These are phyloP conservation scores for Lampris incognitus DNA, from an alignment of 2,113 vertebrate species.

Conservation along the genomic window DNA sequence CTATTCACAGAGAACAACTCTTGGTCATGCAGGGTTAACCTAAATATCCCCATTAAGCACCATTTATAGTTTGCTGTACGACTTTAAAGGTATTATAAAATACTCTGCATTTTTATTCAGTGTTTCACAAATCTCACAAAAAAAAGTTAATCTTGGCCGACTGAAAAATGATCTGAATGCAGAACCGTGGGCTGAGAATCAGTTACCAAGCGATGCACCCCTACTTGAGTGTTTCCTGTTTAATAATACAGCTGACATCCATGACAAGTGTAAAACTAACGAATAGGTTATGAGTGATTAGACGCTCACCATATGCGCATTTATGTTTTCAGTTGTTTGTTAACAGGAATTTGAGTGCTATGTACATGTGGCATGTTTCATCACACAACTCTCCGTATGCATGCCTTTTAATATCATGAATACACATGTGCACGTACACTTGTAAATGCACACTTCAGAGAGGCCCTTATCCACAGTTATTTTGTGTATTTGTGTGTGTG, in stretches of 20 bases:
- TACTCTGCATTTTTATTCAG: no score
- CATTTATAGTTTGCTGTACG: not conserved
- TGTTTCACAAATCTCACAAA: not conserved
- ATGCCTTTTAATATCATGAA: not conserved
- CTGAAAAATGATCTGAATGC: not conserved
- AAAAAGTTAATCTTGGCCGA: not conserved
- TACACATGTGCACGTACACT: not conserved
- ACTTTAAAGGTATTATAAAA: not conserved
- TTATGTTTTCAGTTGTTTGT: not conserved
- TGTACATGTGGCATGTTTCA: not conserved
- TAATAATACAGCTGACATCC: not conserved
- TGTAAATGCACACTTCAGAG: not conserved
- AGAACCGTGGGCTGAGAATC: not conserved
- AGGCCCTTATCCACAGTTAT: not conserved
- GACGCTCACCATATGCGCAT: no score
- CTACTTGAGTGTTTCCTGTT: not conserved
- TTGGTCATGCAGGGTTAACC: not conserved
- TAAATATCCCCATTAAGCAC: not conserved
- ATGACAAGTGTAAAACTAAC: conserved; percentile 5
- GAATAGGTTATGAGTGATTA: not conserved
- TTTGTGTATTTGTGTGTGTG: not conserved
- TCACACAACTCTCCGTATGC: not conserved
- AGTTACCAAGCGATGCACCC: not conserved
- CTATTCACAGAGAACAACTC: conserved; percentile 6
- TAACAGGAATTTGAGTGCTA: not conserved